Base-by-base conservation (phyloP, 2,888 invertebrate species). In the Tridacna crocea region DNA sequence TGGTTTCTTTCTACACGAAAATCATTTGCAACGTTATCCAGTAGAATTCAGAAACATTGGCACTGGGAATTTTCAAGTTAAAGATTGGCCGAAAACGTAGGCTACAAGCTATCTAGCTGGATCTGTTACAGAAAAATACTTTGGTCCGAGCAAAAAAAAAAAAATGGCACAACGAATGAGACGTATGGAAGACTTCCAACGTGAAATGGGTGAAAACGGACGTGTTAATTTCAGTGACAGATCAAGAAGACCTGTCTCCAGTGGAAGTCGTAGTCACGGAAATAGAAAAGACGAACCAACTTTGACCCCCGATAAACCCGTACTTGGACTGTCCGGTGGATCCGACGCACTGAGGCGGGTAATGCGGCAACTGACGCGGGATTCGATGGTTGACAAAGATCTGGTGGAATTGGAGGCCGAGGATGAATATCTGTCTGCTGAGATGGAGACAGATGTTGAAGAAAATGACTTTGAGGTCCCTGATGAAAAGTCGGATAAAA, bases 331-430 rank as follows among this genome's bases (percentile, higher is more conserved):
- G 26, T 46, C 70, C 0, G 70, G 70, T 6, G 70, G 70, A 24
- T 70, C 70, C 0, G 70, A 70, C 51, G 70, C 70, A 0, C 70
- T 70, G 3, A 70, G 70, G 24, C 13, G 70, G 22, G 70, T 70
- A 17, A 70, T 70, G 70, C 70, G 70, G 17, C 70, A 70, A 51
- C 51, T 70, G 24, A 51, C 70, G 6, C 70, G 70, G 11, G 70
- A 70, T 36, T 70, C 70, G 0, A 70, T 70, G 70, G 70, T 26
- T 10, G 70, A 70, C 19, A 70, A 70, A 24, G 51, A 70, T 24
- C 47, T 70, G 24, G 70, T 26, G 12, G 70, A 70, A 26, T 51
- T 26, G 22, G 70, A 48, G 24, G 55, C 17, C n/a, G 70, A 70
- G 51, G 70, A 70, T 19, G 70, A 70, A 19, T 51, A 51, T 51